Percentiles rank a stretch among this genome's conserved stretches.
Conservation (phyloP, 2,888 invertebrate genomes). For the Plebejus anna region DNA sequence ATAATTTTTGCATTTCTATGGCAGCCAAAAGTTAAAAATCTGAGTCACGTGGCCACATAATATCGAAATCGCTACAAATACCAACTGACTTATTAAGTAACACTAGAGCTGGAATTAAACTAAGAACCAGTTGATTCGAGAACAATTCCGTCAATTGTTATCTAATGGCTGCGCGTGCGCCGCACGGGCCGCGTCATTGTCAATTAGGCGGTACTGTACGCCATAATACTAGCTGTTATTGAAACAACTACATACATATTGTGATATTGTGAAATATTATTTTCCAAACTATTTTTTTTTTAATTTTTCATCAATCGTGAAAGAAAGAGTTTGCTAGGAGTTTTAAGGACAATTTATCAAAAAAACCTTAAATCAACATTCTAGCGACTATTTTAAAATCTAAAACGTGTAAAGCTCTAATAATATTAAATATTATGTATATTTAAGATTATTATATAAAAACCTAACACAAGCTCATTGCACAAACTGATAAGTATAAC, state of each 20-base stretch:
- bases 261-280: neutral
- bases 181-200: slow-evolving; percentile 34
- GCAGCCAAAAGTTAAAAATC: neutral
- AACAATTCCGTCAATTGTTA: slow-evolving; percentile 32
- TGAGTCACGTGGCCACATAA: neutral
- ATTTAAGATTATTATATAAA: neutral
- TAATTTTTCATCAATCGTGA: neutral
- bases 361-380: neutral
- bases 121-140: slow-evolving; percentile 30
- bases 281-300: neutral
- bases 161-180: slow-evolving; percentile 37
- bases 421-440: neutral
- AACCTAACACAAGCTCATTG: neutral
- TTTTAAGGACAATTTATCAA: neutral
- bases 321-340: neutral
- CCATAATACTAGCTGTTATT: slow-evolving; percentile 7
- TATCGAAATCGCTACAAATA: neutral
- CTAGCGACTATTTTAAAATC: neutral
- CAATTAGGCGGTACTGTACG: slow-evolving; percentile 5
- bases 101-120: slow-evolving; percentile 11
- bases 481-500: neutral
- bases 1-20: neutral
- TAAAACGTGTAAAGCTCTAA: neutral
- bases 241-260: neutral
- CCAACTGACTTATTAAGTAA: slow-evolving; percentile 29